phyloP scores from a whole-genome alignment of 1,140 invertebrate species.

The Lethocerus indicus region DNA sequence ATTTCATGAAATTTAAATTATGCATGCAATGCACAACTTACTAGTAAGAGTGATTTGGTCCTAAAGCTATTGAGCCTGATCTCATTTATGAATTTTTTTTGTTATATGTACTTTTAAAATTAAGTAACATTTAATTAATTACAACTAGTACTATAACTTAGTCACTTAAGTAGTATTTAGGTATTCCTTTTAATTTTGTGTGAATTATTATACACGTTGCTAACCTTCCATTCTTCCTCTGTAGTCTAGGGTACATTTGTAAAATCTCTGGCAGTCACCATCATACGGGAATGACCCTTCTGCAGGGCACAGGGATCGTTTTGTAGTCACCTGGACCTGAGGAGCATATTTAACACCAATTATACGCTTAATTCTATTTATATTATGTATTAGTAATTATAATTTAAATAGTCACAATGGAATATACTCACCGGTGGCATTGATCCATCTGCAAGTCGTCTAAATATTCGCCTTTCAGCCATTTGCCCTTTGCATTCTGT shows the following conservation, averaged over 20 bases:
- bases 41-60: not conserved
- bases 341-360: too few species aligned
- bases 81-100: not conserved
- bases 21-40: not conserved
- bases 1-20: not conserved
- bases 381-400: not conserved
- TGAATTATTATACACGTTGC: slow-evolving; percentile 7
- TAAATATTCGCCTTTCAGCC: slow-evolving; percentile 29
- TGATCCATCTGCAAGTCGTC: slow-evolving; percentile 30
- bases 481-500: slow-evolving; percentile 32
- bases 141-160: not conserved
- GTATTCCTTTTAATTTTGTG: not conserved
- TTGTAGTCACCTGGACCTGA: slow-evolving; percentile 33
- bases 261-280: slow-evolving; percentile 43
- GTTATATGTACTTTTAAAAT: not conserved
- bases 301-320: slow-evolving; percentile 37
- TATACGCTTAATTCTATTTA: not conserved
- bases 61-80: not conserved
- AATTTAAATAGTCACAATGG: too few species aligned
- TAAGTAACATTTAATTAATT: not conserved
- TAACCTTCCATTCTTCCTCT: slow-evolving; percentile 34
- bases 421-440: slow-evolving; percentile 37
- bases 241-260: slow-evolving; percentile 43
- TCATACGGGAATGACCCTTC: slow-evolving; percentile 48
- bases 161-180: not conserved